Evolutionary conservation across 2,888 invertebrate genomes (phyloP).

Genomic region (Maniola hyperantus): DNA sequence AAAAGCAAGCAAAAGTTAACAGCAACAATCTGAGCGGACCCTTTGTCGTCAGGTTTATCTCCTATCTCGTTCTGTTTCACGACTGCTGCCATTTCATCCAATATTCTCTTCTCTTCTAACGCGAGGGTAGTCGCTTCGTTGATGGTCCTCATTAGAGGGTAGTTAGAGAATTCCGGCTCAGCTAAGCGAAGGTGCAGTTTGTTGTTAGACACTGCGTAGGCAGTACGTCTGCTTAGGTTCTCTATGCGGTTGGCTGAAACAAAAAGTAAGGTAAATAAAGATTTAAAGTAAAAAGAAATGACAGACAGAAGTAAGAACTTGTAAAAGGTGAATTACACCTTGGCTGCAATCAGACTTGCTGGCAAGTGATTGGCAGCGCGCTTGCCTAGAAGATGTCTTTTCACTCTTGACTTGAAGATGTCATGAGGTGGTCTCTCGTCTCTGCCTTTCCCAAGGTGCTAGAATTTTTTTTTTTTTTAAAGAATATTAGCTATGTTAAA

Average conservation of each 20-base stretch:
- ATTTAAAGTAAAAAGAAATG: too few relatives aligned
- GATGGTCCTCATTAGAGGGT: constrained; percentile 87
- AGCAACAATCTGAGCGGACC: constrained; percentile 36
- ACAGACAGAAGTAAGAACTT: too few relatives aligned
- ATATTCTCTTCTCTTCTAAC: constrained; percentile 78
- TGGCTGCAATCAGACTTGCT: too few relatives aligned
- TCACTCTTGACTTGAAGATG: too few relatives aligned
- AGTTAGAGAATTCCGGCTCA: constrained; percentile 74
- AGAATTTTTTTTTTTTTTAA: too few relatives aligned
- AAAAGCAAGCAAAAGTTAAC: constrained; percentile 33
- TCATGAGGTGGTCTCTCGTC: too few relatives aligned
- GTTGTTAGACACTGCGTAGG: constrained; percentile 60
- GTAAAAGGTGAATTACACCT: too few relatives aligned
- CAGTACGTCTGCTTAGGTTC: constrained; percentile 54
- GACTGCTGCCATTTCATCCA: constrained; percentile 71
- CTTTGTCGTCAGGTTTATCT: constrained; percentile 58
- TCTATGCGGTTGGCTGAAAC: constrained; percentile 53
- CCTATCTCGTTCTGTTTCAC: constrained; percentile 70
- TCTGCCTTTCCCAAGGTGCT: too few relatives aligned
- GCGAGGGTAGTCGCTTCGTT: constrained; percentile 85
- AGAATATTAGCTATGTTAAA: too few relatives aligned
- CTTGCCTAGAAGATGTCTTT: too few relatives aligned
- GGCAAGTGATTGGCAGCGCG: too few relatives aligned
- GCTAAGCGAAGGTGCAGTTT: constrained; percentile 63
- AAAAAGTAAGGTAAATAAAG: neutral